Base-by-base conservation (phyloP, 2,113 vertebrate species). In the Cyanoderma ruficeps region DNA sequence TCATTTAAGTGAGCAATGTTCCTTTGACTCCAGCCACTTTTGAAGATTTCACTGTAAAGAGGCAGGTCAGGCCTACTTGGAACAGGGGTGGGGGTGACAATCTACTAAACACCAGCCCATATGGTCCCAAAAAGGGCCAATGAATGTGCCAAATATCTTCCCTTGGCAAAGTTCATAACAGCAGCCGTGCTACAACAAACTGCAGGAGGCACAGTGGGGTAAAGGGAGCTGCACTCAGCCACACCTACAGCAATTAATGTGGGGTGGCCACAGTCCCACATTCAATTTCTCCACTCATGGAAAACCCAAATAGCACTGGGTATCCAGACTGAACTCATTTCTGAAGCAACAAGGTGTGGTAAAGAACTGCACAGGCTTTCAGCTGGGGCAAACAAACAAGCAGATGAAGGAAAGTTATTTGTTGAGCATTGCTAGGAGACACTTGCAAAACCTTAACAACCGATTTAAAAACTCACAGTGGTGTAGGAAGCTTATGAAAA, bases 381-480 rank as follows among this genome's bases (percentile, higher is more conserved):
- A 84, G 49, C 33, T 67, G 57, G 65, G 65, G 61, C 65, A 79
- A 63, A n/a, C 11, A 50, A 80, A 75, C 57, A 89, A 59, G n/a
- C 13, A 20, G 52, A 74, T 15, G 14, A 81, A 56, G 42, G 53
- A 35, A 77, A 65, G 71, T 89, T 71, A 69, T 47, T 78, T 80
- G 28, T 49, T 87, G 75, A 68, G 50, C 67, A 89, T n/a, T 57
- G 67, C 70, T 59, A 78, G 53, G 61, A 91, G 63, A 85, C n/a
- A 65, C 52, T 88, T 82, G 63, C 3, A 2, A 79, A 82, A 90
- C n/a, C 39, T 87, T 76, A 89, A 76, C 24, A 60, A 87, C 28
- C 30, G 33, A 85, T 69, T 89, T 77, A 65, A 76, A 83, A 88
- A 82, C 35, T 87, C 50, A 41, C 23, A 25, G 53, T 18, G 13